Percentiles rank a stretch among this genome's conserved stretches.
Conservation (phyloP, 2,888 invertebrate species). For the Autographa gamma region DNA sequence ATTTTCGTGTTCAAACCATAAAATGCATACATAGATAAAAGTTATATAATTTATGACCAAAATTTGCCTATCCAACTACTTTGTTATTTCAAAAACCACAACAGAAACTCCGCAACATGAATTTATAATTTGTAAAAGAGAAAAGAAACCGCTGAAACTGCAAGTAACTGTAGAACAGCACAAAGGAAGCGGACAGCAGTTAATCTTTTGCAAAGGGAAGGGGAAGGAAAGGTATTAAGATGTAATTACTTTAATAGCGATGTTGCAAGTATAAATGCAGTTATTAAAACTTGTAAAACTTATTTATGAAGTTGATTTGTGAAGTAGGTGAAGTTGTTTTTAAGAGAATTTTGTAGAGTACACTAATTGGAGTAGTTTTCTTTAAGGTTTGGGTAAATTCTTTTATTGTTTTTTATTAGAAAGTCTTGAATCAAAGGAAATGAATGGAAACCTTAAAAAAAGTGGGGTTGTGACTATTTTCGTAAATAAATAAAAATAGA, state of each 20-base stretch:
- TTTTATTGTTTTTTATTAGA: background rate
- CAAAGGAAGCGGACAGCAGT: constrained; percentile 3
- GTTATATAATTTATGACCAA: no score
- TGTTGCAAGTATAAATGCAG: constrained; percentile 2
- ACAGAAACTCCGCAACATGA: constrained; percentile 1
- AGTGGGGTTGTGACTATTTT: no score
- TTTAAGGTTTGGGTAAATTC: no score
- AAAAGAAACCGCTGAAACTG: background rate
- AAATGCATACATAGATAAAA: no score
- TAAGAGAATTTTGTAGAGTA: background rate
- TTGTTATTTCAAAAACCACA: background rate
- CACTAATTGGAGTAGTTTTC: no score
- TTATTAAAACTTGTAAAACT: background rate
- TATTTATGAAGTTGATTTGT: background rate
- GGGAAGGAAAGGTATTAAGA: constrained; percentile 3
- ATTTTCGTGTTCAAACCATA: no score
- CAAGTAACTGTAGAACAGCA: background rate
- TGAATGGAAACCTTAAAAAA: no score
- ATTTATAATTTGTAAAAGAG: background rate
- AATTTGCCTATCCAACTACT: no score
- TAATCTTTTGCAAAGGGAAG: background rate
- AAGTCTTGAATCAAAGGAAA: no score
- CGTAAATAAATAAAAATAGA: no score
- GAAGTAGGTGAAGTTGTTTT: background rate
- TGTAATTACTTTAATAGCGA: constrained; percentile 2